Percentiles rank a stretch among this genome's conserved stretches.
phyloP scores from a whole-genome alignment of 2,113 vertebrate species.

The Chunga burmeisteri region DNA sequence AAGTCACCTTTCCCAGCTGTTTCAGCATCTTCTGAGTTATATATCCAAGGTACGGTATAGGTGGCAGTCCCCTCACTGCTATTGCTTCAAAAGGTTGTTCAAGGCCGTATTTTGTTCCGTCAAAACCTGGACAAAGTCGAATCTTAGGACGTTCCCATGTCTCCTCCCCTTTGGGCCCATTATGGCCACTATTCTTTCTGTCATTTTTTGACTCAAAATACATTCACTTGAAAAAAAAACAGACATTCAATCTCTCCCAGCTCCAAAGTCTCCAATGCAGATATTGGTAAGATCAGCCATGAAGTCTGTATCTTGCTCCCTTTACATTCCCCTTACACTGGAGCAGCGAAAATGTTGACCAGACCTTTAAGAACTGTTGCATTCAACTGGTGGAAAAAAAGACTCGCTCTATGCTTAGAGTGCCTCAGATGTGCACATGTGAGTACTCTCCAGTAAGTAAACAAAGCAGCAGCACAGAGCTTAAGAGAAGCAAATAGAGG shows the following conservation, averaged over 20 bases:
- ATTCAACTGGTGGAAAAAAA: not conserved
- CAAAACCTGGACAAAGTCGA: slow-evolving; percentile 18
- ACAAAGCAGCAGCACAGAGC: not conserved
- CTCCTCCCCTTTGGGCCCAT: not conserved
- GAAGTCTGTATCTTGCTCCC: not conserved
- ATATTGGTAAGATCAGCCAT: slow-evolving; percentile 9
- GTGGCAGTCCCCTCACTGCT: slow-evolving; percentile 56
- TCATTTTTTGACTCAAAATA: slow-evolving; percentile 46
- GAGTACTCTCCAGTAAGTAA: not conserved
- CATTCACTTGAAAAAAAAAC: slow-evolving; percentile 42
- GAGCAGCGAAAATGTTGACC: not conserved
- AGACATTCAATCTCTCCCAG: slow-evolving; percentile 16
- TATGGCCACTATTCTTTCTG: not conserved
- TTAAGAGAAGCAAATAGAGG: not conserved
- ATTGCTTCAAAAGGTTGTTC: slow-evolving; percentile 71
- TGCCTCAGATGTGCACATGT: not conserved
- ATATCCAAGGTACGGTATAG: slow-evolving; percentile 22
- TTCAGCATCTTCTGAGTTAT: slow-evolving; percentile 45
- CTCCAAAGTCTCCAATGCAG: not conserved
- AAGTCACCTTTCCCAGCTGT: slow-evolving; percentile 34
- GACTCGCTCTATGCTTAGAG: not conserved
- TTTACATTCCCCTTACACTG: not conserved
- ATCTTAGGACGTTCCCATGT: not conserved
- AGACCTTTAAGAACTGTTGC: not conserved
- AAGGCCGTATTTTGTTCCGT: slow-evolving; percentile 47